Evolutionary conservation across 1,140 invertebrate species (phyloP).

Genomic region (Palaemon carinicauda): DNA sequence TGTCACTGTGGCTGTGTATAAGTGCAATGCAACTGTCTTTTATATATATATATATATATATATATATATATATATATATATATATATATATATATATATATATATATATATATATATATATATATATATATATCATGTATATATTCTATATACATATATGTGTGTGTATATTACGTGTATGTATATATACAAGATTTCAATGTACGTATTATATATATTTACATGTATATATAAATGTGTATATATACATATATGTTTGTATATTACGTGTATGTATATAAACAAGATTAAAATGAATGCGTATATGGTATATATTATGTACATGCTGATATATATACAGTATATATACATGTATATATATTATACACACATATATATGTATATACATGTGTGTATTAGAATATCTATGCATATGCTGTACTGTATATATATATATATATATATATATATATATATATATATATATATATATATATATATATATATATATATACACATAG

Average conservation of each 20-base stretch:
- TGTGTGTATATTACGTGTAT: not conserved
- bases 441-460: constrained; percentile 24
- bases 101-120: constrained; percentile 5
- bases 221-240: not conserved
- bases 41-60: constrained; percentile 19
- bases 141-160: not conserved
- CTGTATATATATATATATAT: constrained; percentile 21
- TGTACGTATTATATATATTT: no score
- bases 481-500: constrained; percentile 30
- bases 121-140: constrained; percentile 24
- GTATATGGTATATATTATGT: not conserved
- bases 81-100: constrained; percentile 34
- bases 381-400: not conserved
- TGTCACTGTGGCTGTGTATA: no score
- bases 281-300: no score
- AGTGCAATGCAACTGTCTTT: not conserved
- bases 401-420: constrained; percentile 3
- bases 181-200: no score
- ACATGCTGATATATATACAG: not conserved
- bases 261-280: not conserved
- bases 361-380: not conserved
- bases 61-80: constrained; percentile 38
- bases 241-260: not conserved
- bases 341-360: not conserved
- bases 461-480: constrained; percentile 32